Conservation (phyloP, 2,113 vertebrate species). For the Hypocryptadius cinnamomeus region DNA sequence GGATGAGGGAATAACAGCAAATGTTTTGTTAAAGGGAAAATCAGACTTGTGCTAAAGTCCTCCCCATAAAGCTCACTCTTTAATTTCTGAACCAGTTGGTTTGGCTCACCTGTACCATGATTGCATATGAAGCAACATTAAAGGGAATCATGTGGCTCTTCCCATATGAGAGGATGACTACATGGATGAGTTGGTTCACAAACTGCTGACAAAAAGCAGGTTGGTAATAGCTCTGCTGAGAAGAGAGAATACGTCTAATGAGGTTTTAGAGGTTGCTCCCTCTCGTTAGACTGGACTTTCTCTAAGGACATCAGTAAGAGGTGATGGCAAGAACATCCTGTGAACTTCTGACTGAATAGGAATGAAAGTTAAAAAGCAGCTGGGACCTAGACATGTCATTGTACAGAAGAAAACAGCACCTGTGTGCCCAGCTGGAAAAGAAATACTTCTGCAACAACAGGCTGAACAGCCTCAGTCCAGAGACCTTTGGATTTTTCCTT, state of each 20-base stretch:
- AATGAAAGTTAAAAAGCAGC: neutral
- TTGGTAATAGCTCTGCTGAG: slow-evolving; percentile 29
- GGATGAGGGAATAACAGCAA: neutral
- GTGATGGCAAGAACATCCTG: neutral
- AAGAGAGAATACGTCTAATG: neutral
- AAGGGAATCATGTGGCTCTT: slow-evolving; percentile 38
- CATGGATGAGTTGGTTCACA: slow-evolving; percentile 19
- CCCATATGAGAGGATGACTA: slow-evolving; percentile 20
- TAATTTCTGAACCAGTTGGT: slow-evolving; percentile 52
- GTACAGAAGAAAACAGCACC: neutral
- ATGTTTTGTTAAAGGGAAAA: neutral
- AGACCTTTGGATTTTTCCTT: neutral
- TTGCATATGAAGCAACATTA: slow-evolving; percentile 49
- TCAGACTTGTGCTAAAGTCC: neutral
- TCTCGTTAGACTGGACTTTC: slow-evolving; percentile 7
- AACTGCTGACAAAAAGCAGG: slow-evolving; percentile 56
- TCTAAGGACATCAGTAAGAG: neutral
- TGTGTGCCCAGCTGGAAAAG: neutral
- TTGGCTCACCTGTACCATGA: slow-evolving; percentile 3
- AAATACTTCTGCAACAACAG: neutral
- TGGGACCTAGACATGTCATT: neutral
- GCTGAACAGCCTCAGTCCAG: neutral
- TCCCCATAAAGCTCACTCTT: slow-evolving; percentile 14
- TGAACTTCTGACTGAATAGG: neutral
- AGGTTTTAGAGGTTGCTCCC: neutral